Percentiles rank a stretch among this genome's conserved stretches.
These are phyloP conservation scores for Embiotoca jacksoni DNA, from an alignment of 2,113 vertebrate genomes.

Conservation along the genomic window DNA sequence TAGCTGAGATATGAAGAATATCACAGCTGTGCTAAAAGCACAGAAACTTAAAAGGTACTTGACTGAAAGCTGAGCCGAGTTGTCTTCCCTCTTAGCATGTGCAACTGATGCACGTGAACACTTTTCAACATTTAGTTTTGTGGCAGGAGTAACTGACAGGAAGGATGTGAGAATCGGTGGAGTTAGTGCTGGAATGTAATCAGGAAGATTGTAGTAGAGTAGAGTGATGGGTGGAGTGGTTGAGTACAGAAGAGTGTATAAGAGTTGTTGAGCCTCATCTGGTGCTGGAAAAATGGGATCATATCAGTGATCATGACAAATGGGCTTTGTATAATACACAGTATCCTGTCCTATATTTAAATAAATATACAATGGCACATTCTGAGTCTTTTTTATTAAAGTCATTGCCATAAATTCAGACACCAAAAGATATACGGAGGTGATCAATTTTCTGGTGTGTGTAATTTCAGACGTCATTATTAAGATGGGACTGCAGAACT, in stretches of 20 bases:
- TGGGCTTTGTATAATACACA: slow-evolving; percentile 65
- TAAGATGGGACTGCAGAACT: neutral
- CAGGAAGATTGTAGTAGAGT: slow-evolving; percentile 48
- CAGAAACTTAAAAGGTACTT: slow-evolving; percentile 37
- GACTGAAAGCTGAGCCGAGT: slow-evolving; percentile 54
- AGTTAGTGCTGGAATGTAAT: slow-evolving; percentile 48
- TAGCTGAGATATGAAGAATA: slow-evolving; percentile 46
- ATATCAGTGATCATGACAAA: slow-evolving; percentile 51
- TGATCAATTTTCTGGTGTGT: neutral
- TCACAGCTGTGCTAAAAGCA: slow-evolving; percentile 29
- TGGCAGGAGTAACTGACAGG: slow-evolving; percentile 35
- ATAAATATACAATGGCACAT: slow-evolving; percentile 74
- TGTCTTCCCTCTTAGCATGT: slow-evolving; percentile 38
- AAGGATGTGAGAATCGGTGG: slow-evolving; percentile 34
- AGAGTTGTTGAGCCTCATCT: slow-evolving; percentile 52
- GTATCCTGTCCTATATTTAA: slow-evolving; percentile 70
- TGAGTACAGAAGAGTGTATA: slow-evolving; percentile 41
- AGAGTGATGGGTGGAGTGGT: slow-evolving; percentile 10
- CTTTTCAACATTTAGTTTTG: slow-evolving; percentile 52
- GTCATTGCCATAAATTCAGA: slow-evolving; percentile 8
- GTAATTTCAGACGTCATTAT: neutral
- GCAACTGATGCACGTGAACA: slow-evolving; percentile 57
- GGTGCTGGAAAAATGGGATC: slow-evolving; percentile 51
- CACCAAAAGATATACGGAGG: slow-evolving; percentile 6
- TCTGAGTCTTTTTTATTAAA: slow-evolving; percentile 70